Evolutionary conservation across 2,113 vertebrate genomes (phyloP), one percentile per base, ranked within the genome.

Genomic region (Phodopus roborovskii): DNA sequence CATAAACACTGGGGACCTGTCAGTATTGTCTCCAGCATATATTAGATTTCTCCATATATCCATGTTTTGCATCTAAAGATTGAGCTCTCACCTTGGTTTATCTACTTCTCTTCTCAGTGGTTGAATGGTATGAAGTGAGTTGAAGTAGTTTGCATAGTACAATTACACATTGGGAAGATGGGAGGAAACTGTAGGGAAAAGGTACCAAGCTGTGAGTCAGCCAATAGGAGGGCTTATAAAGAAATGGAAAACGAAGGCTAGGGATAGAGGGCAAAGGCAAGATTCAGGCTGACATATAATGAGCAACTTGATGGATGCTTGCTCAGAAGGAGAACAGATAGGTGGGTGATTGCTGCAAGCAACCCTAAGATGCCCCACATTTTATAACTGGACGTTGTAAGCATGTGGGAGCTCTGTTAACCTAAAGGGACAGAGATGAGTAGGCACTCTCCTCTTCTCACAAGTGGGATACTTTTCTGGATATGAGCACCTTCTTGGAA

Each of bases 21-120:
- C 4, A 12, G 0, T 3, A 1, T 30, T 70, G 39, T 78, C 5
- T 2, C 64, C 19, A 50, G 1, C 19, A 42, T 5, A 6, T 50
- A 20, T 56, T 33, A 17, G 22, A 16, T 78, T 79, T 93, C 19
- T 78, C 45, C 48, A 30, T 45, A 74, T 74, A 60, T 20, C 8
- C 45, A 33, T 30, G 22, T 4, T 86, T 19, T 70, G 48, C 13
- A 33, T 92, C 39, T 53, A 45, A 71, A 53, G 28, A 82, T 66
- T 75, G 30, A 33, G 17, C 6, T 58, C 16, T 85, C 50, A 62
- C 9, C 4, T 36, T 48, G 66, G 28, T 39, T 39, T 4, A 16
- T 26, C 36, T 10, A 11, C 36, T 73, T 90, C 73, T 86, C 28
- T 81, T 73, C 89, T 60, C 42, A 20, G 0, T 53, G 50, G 33